Conservation (phyloP, 2,797 vertebrate species). For the Morus bassanus region DNA sequence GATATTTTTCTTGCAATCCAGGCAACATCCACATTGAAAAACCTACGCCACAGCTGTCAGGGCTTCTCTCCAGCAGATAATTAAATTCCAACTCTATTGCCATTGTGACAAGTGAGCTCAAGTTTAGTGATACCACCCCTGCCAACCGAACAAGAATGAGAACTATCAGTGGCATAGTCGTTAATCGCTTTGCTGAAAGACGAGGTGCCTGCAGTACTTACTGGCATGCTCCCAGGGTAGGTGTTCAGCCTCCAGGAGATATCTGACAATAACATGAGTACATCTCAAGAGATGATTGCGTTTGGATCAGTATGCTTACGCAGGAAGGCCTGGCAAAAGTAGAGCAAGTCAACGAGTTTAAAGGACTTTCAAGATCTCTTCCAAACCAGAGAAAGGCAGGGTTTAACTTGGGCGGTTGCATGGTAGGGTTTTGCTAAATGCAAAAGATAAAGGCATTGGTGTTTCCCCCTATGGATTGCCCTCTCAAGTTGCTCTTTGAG, state of each 20-base stretch:
- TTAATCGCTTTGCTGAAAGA: not conserved
- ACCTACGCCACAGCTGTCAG: conserved; percentile 67
- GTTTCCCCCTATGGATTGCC: not conserved
- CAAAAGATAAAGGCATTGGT: not conserved
- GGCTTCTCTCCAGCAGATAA: conserved; percentile 61
- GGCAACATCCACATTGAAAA: conserved; percentile 56
- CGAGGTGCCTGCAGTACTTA: conserved; percentile 8
- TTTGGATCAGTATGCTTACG: not conserved
- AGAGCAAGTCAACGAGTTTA: conserved; percentile 33
- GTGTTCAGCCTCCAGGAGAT: not conserved
- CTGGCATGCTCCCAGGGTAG: not conserved
- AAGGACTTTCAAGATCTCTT: conserved; percentile 27
- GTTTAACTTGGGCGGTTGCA: not conserved
- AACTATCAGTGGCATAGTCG: not conserved
- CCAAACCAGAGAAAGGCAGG: not conserved
- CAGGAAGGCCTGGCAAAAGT: conserved; percentile 20
- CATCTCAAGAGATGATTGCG: not conserved
- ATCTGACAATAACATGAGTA: not conserved
- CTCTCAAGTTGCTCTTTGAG: not conserved
- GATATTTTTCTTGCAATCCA: conserved; percentile 52
- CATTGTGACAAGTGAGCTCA: conserved; percentile 63
- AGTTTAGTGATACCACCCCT: conserved; percentile 47
- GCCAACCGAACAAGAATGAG: conserved; percentile 28
- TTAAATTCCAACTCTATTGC: conserved; percentile 49
- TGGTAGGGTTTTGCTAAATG: not conserved